Conservation (phyloP, 2,797 vertebrate genomes). For the Champsocephalus esox region DNA sequence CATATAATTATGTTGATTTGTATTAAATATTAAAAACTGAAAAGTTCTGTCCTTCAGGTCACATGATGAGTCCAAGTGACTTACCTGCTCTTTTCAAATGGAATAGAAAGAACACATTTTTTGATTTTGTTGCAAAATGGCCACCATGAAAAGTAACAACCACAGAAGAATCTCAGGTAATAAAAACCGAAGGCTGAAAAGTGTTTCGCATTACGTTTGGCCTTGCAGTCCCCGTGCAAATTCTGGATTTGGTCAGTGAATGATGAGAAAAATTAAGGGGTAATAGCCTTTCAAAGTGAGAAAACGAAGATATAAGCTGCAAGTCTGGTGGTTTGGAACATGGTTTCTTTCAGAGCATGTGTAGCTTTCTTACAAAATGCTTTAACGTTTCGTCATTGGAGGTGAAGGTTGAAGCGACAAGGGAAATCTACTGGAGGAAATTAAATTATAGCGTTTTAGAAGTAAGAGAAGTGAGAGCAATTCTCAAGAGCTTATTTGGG, state of each 20-base stretch:
- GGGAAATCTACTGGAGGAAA: conserved; percentile 22
- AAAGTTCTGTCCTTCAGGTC: conserved; percentile 44
- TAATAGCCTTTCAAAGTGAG: conserved; percentile 15
- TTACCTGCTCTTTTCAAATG: conserved; percentile 24
- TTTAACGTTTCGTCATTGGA: conserved; percentile 1
- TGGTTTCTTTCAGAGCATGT: neutral
- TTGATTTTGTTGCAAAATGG: conserved; percentile 20
- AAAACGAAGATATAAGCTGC: neutral
- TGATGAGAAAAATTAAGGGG: neutral
- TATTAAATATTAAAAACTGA: conserved; percentile 29
- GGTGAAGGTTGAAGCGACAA: conserved; percentile 15
- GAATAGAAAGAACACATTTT: conserved; percentile 5
- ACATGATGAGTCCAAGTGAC: conserved; percentile 15
- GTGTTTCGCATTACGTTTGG: conserved; percentile 3
- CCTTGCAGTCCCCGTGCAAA: neutral
- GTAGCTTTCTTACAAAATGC: neutral
- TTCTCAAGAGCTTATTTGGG: conserved; percentile 1
- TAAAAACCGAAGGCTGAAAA: conserved; percentile 13
- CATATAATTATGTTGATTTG: conserved; percentile 17
- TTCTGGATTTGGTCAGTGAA: conserved; percentile 13
- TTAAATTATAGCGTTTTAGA: conserved; percentile 2
- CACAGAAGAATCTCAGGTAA: conserved; percentile 8
- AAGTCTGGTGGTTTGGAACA: neutral
- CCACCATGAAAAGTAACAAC: conserved; percentile 18
- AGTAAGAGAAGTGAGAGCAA: neutral